Evolutionary conservation across 1,140 invertebrate genomes (phyloP).

Genomic region (Anastrepha obliqua): DNA sequence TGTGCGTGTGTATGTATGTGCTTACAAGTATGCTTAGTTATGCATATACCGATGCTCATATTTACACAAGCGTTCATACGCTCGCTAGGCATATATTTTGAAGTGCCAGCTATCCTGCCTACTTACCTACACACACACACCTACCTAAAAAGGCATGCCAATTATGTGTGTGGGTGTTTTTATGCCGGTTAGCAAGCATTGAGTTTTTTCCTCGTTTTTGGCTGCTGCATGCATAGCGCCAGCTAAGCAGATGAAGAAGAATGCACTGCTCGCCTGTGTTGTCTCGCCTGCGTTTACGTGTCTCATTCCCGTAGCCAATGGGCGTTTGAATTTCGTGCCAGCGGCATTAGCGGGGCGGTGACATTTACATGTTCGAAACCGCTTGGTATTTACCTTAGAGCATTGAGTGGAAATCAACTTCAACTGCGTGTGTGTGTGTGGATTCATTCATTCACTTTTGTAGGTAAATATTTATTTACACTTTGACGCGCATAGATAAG

Average conservation of each 20-base stretch:
- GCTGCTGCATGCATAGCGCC: neutral
- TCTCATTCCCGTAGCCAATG: neutral
- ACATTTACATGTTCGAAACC: neutral
- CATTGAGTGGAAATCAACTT: too few species aligned
- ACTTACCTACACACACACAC: neutral
- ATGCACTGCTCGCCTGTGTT: neutral
- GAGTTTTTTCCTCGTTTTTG: neutral
- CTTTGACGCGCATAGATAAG: neutral
- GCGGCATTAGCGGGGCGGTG: neutral
- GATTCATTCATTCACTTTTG: too few species aligned
- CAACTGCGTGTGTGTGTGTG: too few species aligned
- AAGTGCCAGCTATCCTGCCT: neutral
- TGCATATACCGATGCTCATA: neutral
- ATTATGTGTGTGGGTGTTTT: neutral
- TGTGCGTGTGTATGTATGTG: neutral
- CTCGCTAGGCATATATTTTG: too few species aligned
- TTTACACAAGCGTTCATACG: neutral
- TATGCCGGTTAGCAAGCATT: neutral
- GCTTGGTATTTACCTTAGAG: too few species aligned
- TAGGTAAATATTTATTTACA: conserved; percentile 2
- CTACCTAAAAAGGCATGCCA: neutral
- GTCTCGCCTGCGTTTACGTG: neutral
- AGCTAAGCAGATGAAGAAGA: too few species aligned
- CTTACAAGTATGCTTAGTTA: neutral
- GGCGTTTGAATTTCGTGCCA: neutral